Evolutionary conservation across 1,140 invertebrate species (phyloP).

Genomic region (Pseudomyrmex cubaensis): DNA sequence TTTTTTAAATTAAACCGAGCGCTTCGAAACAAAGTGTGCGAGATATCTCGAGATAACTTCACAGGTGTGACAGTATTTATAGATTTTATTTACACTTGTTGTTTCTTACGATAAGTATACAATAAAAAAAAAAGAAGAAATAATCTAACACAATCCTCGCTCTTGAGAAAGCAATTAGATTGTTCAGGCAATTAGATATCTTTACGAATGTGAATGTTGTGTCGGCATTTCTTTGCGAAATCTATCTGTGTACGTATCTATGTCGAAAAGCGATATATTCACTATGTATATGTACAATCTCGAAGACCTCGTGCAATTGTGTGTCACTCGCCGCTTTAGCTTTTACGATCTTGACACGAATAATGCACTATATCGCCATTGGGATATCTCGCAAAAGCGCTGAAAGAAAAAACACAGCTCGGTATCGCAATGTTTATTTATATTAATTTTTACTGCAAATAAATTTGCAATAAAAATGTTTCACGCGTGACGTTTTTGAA

Average conservation of each 20-base stretch:
- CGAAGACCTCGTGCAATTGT: neutral
- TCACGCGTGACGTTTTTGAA: neutral
- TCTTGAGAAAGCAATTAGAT: neutral
- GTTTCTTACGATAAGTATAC: neutral
- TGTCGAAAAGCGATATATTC: neutral
- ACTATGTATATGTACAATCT: slow-evolving; percentile 30
- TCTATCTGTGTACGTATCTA: slow-evolving; percentile 7
- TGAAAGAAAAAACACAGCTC: slow-evolving; percentile 83
- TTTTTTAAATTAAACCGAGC: neutral
- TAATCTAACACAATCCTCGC: neutral
- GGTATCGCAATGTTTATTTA: slow-evolving; percentile 39
- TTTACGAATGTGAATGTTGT: neutral
- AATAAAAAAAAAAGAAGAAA: slow-evolving; percentile 3
- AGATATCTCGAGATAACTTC: too few relatives aligned
- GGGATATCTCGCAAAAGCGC: slow-evolving; percentile 96
- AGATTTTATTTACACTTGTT: neutral
- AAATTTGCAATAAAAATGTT: neutral
- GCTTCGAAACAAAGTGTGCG: too few relatives aligned
- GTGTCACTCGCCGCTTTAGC: slow-evolving; percentile 62
- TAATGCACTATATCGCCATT: slow-evolving; percentile 97
- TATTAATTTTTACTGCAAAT: neutral
- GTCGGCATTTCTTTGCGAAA: slow-evolving; percentile 22
- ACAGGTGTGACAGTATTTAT: neutral
- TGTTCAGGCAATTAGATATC: slow-evolving; percentile 8
- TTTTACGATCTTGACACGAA: slow-evolving; percentile 89